These are phyloP conservation scores for Grammomys dolichurus DNA, from an alignment of 2,113 vertebrate species.

Conservation along the genomic window DNA sequence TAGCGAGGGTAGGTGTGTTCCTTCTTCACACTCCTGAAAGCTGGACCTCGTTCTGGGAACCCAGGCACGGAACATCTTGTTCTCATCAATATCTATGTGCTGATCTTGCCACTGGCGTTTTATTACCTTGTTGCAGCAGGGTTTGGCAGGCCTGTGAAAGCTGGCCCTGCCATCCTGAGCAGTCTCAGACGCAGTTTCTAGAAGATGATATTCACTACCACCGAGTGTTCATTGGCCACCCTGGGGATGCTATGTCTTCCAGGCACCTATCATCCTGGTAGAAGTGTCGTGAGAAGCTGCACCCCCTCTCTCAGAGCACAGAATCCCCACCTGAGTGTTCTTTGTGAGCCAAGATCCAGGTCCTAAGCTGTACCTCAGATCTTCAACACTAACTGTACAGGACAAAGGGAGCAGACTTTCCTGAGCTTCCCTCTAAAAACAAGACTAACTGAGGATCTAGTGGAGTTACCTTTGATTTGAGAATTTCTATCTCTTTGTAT, in stretches of 20 bases:
- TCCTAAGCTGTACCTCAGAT: not conserved
- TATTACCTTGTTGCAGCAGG: accelerated
- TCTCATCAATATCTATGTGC: not conserved
- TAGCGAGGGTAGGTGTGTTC: not conserved
- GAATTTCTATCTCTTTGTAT: not conserved
- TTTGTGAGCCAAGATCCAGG: not conserved
- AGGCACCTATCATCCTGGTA: accelerated
- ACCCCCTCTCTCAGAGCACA: not conserved
- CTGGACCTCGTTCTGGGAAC: not conserved
- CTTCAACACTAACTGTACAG: not conserved
- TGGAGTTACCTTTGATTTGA: slow-evolving; percentile 57
- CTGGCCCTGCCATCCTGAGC: not conserved
- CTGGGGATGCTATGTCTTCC: not conserved
- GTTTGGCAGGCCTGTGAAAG: not conserved
- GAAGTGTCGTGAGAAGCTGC: not conserved
- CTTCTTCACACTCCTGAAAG: not conserved
- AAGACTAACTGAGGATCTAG: not conserved
- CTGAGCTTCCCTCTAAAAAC: slow-evolving; percentile 57
- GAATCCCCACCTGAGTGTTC: not conserved
- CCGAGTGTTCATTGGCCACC: not conserved
- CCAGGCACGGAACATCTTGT: not conserved
- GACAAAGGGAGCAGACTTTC: not conserved
- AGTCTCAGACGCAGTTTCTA: not conserved
- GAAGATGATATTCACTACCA: not conserved
- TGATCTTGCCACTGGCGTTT: not conserved